Conservation (phyloP, 2,113 vertebrate species). For the Poecile atricapillus region DNA sequence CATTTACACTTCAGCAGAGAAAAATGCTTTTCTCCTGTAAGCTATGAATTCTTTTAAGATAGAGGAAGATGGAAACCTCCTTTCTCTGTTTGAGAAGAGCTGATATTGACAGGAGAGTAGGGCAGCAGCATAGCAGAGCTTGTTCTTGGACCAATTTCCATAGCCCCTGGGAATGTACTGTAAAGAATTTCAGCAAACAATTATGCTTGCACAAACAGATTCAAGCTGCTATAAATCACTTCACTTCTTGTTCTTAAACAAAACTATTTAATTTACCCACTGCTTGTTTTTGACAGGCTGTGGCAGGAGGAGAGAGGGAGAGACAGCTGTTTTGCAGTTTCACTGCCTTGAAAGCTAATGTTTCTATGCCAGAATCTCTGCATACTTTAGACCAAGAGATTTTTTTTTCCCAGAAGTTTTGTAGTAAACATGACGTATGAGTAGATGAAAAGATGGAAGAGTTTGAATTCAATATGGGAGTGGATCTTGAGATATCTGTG, state of each 20-base stretch:
- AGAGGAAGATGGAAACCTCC: background rate
- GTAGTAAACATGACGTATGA: background rate
- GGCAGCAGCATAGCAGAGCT: background rate
- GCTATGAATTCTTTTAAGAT: background rate
- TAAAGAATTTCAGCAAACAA: constrained; percentile 37
- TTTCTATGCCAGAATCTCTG: background rate
- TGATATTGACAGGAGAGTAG: background rate
- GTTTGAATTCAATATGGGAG: background rate
- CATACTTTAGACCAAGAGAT: background rate
- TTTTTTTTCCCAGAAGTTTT: background rate
- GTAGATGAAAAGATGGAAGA: background rate
- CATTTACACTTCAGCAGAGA: background rate
- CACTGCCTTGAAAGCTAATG: background rate
- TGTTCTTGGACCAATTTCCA: constrained; percentile 21
- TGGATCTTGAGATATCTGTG: background rate
- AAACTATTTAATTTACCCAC: background rate
- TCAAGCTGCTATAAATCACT: constrained; percentile 28
- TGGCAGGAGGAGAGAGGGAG: background rate
- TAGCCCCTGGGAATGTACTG: background rate
- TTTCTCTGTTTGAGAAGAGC: background rate
- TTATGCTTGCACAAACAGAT: constrained; percentile 32
- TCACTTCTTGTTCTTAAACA: background rate
- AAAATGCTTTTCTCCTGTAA: background rate
- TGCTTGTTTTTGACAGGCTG: background rate
- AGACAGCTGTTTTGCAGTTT: background rate